phyloP scores from a whole-genome alignment of 2,113 vertebrate genomes.

The Pterocles gutturalis region DNA sequence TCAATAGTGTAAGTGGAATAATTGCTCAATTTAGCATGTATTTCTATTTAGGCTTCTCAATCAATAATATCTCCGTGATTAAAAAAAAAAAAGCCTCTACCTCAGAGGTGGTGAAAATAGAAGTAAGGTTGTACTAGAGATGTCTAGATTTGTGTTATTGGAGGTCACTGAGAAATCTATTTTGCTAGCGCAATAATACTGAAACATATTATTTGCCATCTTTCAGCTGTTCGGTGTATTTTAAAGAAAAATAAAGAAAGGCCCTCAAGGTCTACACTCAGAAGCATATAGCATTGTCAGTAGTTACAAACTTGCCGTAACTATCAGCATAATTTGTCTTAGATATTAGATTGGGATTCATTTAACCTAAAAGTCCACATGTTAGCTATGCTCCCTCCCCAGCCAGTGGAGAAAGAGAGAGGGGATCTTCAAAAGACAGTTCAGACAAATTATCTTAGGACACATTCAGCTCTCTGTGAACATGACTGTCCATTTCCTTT shows the following conservation, averaged over 20 bases:
- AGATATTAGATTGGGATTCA: neutral
- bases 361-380: neutral
- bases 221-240: neutral
- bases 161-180: neutral
- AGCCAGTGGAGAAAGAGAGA: neutral
- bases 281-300: neutral
- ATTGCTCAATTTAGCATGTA: conserved; percentile 9
- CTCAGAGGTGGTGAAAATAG: neutral
- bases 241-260: neutral
- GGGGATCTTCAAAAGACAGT: neutral
- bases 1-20: conserved; percentile 14
- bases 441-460: neutral
- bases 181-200: neutral
- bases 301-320: neutral
- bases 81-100: neutral
- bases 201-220: neutral
- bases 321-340: neutral
- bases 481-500: neutral
- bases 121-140: neutral
- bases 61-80: neutral
- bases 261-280: neutral
- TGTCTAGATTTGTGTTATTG: neutral
- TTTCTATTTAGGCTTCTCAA: conserved; percentile 8
- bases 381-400: neutral
- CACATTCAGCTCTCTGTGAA: neutral